phyloP scores from a whole-genome alignment of 2,888 invertebrate genomes.

The Microchrysa polita region DNA sequence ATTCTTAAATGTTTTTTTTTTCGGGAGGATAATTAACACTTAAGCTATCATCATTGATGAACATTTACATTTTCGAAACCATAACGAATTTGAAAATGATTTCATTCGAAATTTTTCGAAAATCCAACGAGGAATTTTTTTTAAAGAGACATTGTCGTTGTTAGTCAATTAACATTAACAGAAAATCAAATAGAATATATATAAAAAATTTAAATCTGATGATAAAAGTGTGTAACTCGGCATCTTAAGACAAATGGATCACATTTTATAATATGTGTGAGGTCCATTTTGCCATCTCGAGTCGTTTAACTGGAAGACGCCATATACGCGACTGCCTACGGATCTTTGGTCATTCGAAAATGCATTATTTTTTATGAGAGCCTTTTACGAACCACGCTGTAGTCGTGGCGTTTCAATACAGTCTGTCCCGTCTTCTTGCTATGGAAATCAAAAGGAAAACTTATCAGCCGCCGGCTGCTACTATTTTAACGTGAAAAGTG shows the following conservation, averaged over 20 bases:
- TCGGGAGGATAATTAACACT: too few species aligned
- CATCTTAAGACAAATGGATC: constrained; percentile 10
- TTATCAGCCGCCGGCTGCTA: neutral
- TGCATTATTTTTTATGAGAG: too few species aligned
- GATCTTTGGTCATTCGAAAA: neutral
- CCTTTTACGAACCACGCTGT: too few species aligned
- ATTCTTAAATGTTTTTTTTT: neutral
- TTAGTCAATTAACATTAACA: neutral
- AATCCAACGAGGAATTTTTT: neutral
- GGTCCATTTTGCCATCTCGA: neutral
- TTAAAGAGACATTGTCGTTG: too few species aligned
- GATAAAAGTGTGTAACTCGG: constrained; percentile 7
- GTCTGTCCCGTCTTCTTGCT: too few species aligned
- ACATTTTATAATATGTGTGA: constrained; percentile 22
- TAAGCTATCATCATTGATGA: neutral
- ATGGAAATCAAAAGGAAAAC: neutral
- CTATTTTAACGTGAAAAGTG: constrained; percentile 5
- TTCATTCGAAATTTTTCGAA: neutral
- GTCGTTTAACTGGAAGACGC: neutral
- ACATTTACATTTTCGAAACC: neutral
- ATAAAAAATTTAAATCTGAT: too few species aligned
- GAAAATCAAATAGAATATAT: neutral
- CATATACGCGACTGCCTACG: neutral
- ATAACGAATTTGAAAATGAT: neutral
- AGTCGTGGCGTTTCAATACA: too few species aligned